Evolutionary conservation across 1,140 invertebrate genomes (phyloP).

Genomic region (Bombus consobrinus): DNA sequence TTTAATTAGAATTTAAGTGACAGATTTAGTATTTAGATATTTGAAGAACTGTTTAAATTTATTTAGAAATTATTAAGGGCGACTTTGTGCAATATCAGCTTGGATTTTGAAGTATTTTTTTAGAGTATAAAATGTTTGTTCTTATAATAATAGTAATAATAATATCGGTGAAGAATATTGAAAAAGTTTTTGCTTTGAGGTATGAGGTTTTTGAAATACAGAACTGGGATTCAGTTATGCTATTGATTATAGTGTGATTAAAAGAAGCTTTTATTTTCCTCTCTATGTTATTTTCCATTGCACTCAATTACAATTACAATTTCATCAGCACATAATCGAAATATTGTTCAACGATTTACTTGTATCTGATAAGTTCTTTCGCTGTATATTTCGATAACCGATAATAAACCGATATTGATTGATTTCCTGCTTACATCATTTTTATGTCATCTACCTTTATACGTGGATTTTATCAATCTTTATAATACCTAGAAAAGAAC

Average conservation of each 20-base stretch:
- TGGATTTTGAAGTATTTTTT: too few species aligned
- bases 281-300: neutral
- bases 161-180: too few species aligned
- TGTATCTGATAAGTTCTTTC: neutral
- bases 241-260: neutral
- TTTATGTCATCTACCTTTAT: neutral
- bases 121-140: too few species aligned
- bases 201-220: too few species aligned
- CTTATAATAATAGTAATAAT: too few species aligned
- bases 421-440: neutral
- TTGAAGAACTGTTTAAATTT: too few species aligned
- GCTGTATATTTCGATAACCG: neutral
- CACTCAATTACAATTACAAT: neutral
- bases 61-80: too few species aligned
- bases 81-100: too few species aligned
- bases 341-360: neutral
- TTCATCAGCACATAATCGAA: neutral
- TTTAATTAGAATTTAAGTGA: too few species aligned
- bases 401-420: conserved; percentile 1
- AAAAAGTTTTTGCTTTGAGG: too few species aligned
- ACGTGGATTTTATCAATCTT: neutral
- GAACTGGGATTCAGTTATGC: neutral
- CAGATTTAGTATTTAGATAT: too few species aligned
- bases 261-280: neutral
- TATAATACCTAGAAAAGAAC: too few species aligned